Base-by-base conservation (phyloP, 2,888 invertebrate genomes). In the Cylindroiulus punctatus region DNA sequence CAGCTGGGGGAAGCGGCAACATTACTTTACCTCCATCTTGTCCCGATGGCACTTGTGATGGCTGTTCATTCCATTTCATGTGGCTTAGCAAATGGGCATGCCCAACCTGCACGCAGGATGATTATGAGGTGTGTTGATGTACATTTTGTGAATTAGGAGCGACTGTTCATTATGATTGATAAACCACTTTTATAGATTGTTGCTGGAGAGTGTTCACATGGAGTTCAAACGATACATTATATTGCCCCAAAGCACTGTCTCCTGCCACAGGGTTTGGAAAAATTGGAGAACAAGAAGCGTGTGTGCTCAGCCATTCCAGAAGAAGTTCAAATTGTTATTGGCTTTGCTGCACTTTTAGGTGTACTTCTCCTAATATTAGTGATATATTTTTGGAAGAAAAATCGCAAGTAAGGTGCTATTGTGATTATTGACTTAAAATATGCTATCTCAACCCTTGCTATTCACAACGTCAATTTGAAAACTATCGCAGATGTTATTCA, bases 21-120 rank as follows among this genome's bases (percentile, higher is more conserved):
- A 89, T 90, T 87, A 87, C 89, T 32, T 89, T 92, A 57, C 93
- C 93, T 4, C 90, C 91, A 0, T 91, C 91, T 86, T 93, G 93
- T 89, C 91, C 92, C 0, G 92, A 92, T 89, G 93, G 93, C 10
- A 93, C 93, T 0, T 94, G 93, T 89, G 93, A 94, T 89, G 93
- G 93, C 1, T 93, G 93, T 89, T 91, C 91, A 86, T 93, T 92
- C 89, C 92, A 92, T 89, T 92, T 93, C 88, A 88, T 93, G 88
- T 93, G 92, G 92, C 89, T 89, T 86, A 91, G 91, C 12, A 89
- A 90, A 22, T 89, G 90, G 86, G 93, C 93, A 0, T 94, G 93
- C 90, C 93, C 93, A 0, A 89, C 92, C 12, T 93, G 93, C 89
- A 90, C 90, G 8, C 90, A 91, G 19, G 88, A 90, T 44, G 92